These are phyloP conservation scores for Sebastes diaconus DNA, from an alignment of 2,797 vertebrate genomes.

Conservation along the genomic window DNA sequence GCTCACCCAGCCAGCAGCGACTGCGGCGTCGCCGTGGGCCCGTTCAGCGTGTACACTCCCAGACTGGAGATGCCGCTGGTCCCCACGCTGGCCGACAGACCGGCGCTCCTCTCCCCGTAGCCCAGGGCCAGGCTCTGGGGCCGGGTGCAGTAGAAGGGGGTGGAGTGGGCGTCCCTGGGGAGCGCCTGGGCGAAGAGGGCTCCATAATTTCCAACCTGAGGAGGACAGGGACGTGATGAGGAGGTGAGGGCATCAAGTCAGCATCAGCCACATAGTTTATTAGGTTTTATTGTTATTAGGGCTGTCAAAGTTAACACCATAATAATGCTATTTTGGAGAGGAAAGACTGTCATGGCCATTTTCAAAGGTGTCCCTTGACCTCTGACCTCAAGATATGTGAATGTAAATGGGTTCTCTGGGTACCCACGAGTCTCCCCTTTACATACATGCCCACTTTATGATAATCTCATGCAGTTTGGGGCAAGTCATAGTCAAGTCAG, in stretches of 20 bases:
- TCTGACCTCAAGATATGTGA: no score
- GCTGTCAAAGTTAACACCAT: no score
- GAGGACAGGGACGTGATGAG: neutral
- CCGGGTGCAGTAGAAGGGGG: slow-evolving; percentile 94
- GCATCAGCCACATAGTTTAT: neutral
- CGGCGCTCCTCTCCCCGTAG: slow-evolving; percentile 85
- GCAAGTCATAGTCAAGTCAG: no score
- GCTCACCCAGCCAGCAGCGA: slow-evolving; percentile 90
- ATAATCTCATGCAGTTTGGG: no score
- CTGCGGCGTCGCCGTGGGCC: slow-evolving; percentile 88
- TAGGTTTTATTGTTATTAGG: no score
- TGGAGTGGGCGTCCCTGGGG: slow-evolving; percentile 94
- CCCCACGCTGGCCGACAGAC: slow-evolving; percentile 85
- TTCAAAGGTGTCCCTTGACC: no score
- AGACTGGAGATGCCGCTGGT: slow-evolving; percentile 96
- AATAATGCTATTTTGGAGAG: no score
- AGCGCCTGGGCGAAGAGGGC: slow-evolving; percentile 92
- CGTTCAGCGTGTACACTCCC: slow-evolving; percentile 88
- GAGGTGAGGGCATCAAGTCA: neutral
- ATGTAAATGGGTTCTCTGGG: rapidly evolving
- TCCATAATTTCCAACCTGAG: slow-evolving; percentile 90
- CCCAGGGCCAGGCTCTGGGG: slow-evolving; percentile 93
- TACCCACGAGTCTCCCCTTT: no score
- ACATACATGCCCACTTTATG: no score
- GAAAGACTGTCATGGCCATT: no score